A percentile compares a stretch with the other conserved stretches of the same genome.
Evolutionary conservation across 2,113 vertebrate species (phyloP).

Genomic region (Lepisosteus oculatus): DNA sequence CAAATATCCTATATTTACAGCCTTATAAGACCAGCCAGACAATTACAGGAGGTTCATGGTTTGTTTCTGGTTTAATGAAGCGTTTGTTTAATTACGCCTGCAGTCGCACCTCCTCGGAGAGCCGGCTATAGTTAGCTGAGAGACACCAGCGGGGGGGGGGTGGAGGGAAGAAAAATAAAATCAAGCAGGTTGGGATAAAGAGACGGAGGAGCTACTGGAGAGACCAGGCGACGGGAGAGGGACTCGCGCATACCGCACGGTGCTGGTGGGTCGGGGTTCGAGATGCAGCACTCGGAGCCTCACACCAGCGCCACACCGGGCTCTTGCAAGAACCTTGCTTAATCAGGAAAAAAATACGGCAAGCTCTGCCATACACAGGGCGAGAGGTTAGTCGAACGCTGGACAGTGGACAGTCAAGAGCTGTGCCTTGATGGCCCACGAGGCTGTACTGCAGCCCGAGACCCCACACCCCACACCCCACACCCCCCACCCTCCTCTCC

Average conservation of each 20-base stretch:
- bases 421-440: too few species aligned
- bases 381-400: too few species aligned
- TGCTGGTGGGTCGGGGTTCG: constrained; percentile 63
- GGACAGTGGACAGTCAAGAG: too few species aligned
- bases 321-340: too few species aligned
- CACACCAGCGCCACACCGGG: too few species aligned
- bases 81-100: constrained; percentile 34
- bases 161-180: neutral
- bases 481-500: too few species aligned
- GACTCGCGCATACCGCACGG: constrained; percentile 88
- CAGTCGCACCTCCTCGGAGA: constrained; percentile 30
- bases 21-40: constrained; percentile 27
- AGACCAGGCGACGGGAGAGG: neutral
- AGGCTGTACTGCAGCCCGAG: too few species aligned
- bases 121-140: constrained; percentile 11
- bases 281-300: too few species aligned
- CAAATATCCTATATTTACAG: constrained; percentile 23
- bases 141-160: neutral
- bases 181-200: neutral
- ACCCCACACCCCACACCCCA: too few species aligned
- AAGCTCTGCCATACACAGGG: too few species aligned
- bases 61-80: constrained; percentile 41
- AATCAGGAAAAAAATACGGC: too few species aligned
- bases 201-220: neutral
- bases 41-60: constrained; percentile 35